phyloP scores from a whole-genome alignment of 2,797 vertebrate species.

The Oreochromis mossambicus region DNA sequence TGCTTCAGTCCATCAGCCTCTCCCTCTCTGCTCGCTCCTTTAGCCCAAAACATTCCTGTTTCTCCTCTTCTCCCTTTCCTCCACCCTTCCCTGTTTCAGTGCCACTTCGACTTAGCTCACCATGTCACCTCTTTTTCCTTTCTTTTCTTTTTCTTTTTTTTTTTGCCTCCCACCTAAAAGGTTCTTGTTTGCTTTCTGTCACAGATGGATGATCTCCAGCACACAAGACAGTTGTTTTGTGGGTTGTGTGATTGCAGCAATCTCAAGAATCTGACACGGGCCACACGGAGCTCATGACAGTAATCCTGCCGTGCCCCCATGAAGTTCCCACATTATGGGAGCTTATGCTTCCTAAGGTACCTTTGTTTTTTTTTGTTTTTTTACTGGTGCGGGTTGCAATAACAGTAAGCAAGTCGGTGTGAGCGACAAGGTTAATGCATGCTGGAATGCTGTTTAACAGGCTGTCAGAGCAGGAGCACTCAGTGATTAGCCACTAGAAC shows the following conservation, averaged over 20 bases:
- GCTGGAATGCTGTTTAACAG: slow-evolving; percentile 64
- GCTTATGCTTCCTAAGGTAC: slow-evolving; percentile 39
- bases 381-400: slow-evolving; percentile 48
- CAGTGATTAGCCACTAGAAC: slow-evolving; percentile 17
- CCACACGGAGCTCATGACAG: slow-evolving; percentile 24
- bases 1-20: slow-evolving; percentile 57
- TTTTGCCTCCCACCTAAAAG: slow-evolving; percentile 26
- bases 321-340: slow-evolving; percentile 29
- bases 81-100: slow-evolving; percentile 33
- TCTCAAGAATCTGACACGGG: slow-evolving; percentile 41
- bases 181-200: slow-evolving; percentile 52
- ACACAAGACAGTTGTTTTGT: slow-evolving; percentile 60
- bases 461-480: slow-evolving; percentile 34
- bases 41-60: slow-evolving; percentile 64
- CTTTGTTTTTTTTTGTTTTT: neutral
- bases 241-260: slow-evolving; percentile 41
- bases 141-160: neutral
- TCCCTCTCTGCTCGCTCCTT: neutral
- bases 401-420: slow-evolving; percentile 50
- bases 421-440: slow-evolving; percentile 37
- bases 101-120: slow-evolving; percentile 39
- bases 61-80: slow-evolving; percentile 51
- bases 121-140: neutral
- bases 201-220: slow-evolving; percentile 49
- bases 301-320: slow-evolving; percentile 39